Evolutionary conservation across 1,140 invertebrate species (phyloP).

Genomic region (Tetramorium alpestre): DNA sequence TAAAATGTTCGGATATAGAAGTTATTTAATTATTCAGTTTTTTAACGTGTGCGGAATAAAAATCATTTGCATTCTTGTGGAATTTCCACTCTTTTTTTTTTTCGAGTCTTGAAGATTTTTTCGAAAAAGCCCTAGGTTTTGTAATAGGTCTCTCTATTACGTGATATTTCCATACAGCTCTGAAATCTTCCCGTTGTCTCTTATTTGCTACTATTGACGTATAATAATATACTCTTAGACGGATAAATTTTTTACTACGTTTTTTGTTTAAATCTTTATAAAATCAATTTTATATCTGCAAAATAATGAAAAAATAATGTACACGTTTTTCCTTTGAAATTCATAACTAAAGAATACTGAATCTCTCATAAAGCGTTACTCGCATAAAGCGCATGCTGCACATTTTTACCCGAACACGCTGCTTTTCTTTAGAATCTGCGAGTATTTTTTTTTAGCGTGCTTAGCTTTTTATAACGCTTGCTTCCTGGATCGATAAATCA

Average conservation of each 20-base stretch:
- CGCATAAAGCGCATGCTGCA: background rate
- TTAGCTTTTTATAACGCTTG: background rate
- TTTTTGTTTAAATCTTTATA: background rate
- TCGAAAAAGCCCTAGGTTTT: background rate
- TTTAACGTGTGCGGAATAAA: background rate
- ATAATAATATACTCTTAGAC: background rate
- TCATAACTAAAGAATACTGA: slow-evolving; percentile 15
- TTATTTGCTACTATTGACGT: too few relatives aligned
- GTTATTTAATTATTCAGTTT: background rate
- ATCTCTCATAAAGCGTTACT: background rate
- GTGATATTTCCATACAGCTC: background rate
- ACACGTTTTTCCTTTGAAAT: slow-evolving; percentile 6
- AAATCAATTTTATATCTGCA: background rate
- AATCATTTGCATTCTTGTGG: background rate
- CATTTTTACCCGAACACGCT: background rate
- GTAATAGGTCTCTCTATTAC: background rate
- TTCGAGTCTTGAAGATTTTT: background rate
- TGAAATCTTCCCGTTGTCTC: background rate
- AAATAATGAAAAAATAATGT: background rate
- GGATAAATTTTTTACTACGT: background rate
- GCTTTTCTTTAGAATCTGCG: slow-evolving; percentile 15
- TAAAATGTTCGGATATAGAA: background rate
- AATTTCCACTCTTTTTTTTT: background rate
- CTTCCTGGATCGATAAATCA: slow-evolving; percentile 50
- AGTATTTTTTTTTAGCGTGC: slow-evolving; percentile 14